Evolutionary conservation across 2,113 vertebrate genomes (phyloP).

Genomic region (Oplegnathus fasciatus): DNA sequence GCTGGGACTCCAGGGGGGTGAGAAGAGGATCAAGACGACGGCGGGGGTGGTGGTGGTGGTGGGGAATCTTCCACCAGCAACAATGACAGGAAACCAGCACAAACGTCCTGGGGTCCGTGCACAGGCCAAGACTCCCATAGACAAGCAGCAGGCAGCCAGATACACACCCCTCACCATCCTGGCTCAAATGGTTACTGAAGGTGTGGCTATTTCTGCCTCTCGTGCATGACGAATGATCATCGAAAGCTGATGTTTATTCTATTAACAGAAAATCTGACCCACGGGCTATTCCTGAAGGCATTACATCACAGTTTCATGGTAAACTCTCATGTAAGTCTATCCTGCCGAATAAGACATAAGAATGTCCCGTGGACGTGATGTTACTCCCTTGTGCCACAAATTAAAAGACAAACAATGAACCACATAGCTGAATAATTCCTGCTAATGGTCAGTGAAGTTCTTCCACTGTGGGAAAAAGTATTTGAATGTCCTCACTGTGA

Average conservation of each 20-base stretch:
- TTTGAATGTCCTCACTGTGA: not conserved
- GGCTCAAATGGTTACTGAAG: conserved; percentile 29
- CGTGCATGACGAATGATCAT: conserved; percentile 26
- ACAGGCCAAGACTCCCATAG: conserved; percentile 54
- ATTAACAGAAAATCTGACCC: conserved; percentile 20
- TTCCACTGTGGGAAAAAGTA: not conserved
- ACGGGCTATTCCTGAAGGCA: not conserved
- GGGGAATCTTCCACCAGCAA: conserved; percentile 61
- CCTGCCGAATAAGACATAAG: not conserved
- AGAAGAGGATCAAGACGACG: conserved; percentile 34
- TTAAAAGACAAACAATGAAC: not conserved
- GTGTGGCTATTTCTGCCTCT: conserved; percentile 39
- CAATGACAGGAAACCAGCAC: conserved; percentile 82
- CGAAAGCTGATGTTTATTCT: conserved; percentile 12
- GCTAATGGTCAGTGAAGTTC: not conserved
- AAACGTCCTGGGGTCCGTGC: conserved; percentile 65
- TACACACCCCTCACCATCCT: conserved; percentile 35
- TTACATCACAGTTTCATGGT: conserved; percentile 15
- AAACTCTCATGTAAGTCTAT: not conserved
- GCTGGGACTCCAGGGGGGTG: not conserved
- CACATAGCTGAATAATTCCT: not conserved
- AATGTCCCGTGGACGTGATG: not conserved
- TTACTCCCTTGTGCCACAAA: not conserved
- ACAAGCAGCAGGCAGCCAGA: conserved; percentile 41
- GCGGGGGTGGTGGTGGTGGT: conserved; percentile 3